Base-by-base conservation (phyloP, 2,888 invertebrate species). In the Aethes cnicana region DNA sequence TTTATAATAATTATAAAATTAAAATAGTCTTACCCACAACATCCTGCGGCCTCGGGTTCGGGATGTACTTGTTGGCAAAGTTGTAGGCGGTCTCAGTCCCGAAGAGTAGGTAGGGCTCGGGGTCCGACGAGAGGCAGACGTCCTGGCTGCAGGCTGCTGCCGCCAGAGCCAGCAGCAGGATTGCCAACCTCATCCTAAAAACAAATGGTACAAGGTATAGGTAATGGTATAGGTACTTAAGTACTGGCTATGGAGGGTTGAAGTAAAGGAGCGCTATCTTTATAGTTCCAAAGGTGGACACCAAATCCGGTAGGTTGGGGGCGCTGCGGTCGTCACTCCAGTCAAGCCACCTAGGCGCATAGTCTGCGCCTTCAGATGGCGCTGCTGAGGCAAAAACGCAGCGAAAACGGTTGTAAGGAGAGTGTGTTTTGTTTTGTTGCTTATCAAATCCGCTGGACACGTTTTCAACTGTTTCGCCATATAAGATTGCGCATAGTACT, bases 61-160 rank as follows among this genome's bases (percentile, higher is more conserved):
- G 91, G 32, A 92, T 91, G 55, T 91, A 74, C 52, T 63, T 72
- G 26, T 74, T 92, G 9, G 92, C 91, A 62, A 94, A 92, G 63
- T 93, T 91, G 71, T 96, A 96, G 0, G 95, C 92, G 0, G 96
- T 95, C 82, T 95, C 95, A 3, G 94, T 92, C 6, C 91, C 93
- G 70, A 94, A 94, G 44, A 92, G 88, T 9, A 93, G 72, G 66
- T 94, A 94, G 0, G 94, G 94, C 49, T 93, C 87, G 14, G 90
- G 84, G 54, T 93, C 92, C 0, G 81, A 79, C 0, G 90, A 84
- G 55, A 92, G 92, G 68, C 95, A 95, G 11, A 91, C 92, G 60
- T 92, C 91, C 64, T 91, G 86, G 12, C 81, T 78, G 2, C 58
- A 63, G 37, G 57, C 70, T 8, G 70, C 69, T 6, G 70, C 60